Percentiles rank a stretch among this genome's conserved stretches.
phyloP scores from a whole-genome alignment of 2,113 vertebrate genomes.

The Actenoides hombroni region DNA sequence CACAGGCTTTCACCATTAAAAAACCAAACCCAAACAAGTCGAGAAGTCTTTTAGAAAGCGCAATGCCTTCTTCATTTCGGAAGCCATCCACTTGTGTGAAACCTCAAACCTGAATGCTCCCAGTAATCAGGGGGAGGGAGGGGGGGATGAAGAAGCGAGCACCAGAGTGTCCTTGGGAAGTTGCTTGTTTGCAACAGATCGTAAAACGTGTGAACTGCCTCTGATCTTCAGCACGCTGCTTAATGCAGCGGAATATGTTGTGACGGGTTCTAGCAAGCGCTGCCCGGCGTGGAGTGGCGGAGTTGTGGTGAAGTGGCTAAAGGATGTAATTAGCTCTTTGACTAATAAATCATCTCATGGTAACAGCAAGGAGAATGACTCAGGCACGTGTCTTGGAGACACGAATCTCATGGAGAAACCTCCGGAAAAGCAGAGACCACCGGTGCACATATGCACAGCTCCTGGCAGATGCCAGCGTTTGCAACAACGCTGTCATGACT shows the following conservation, averaged over 20 bases:
- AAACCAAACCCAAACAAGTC: not conserved
- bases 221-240: not conserved
- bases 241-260: conserved; percentile 56
- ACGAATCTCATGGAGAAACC: not conserved
- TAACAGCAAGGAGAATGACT: not conserved
- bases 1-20: not conserved
- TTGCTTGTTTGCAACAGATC: conserved; percentile 12
- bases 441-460: fast-evolving
- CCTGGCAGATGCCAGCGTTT: not conserved
- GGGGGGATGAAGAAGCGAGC: not conserved
- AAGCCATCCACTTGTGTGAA: not conserved
- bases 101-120: not conserved
- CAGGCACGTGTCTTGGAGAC: not conserved
- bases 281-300: not conserved
- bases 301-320: conserved; percentile 25
- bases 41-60: no score
- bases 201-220: conserved; percentile 12
- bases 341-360: conserved; percentile 10
- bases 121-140: not conserved
- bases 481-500: fast-evolving
- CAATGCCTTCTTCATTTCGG: not conserved
- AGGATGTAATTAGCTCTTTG: conserved; percentile 43
- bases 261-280: not conserved
- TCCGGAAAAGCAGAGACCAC: not conserved
- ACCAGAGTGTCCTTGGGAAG: not conserved